Base-by-base conservation (phyloP, 30 jellyfish, hydroid and myxozoan species). In the Mastigias papua region DNA sequence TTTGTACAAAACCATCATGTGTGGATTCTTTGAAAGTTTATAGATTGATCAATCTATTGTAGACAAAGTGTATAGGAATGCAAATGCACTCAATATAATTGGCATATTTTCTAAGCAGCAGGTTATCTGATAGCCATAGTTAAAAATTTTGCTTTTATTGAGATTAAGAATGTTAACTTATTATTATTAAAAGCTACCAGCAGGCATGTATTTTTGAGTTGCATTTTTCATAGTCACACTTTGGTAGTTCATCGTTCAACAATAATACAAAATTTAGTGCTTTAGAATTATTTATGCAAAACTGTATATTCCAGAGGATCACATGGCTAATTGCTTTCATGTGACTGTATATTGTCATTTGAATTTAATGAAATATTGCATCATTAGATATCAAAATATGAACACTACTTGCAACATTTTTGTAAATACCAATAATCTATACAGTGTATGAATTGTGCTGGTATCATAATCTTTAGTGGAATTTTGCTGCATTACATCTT, bases 361-460 rank as follows among this genome's bases (percentile, higher is more conserved):
- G 74, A 63, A 63, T 63, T 63, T 1, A 63, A 63, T 63, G 74
- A 63, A 63, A 63, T 63, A 63, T 22, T 63, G 23, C 23, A 26
- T 63, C 37, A 27, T n/a, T 7, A 27, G 42, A 19, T 63, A 10
- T 8, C 74, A 10, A 10, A 63, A 22, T 22, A 22, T 63, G 7
- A 51, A 4, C 1, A 22, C 23, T 63, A 23, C 23, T 27, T 9
- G 21, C 26, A 27, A 22, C 42, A 63, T 63, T 57, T 9, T 63
- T 75, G 86, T 75, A 75, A 19, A 75, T 75, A 75, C 33, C 63
- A 75, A 33, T 62, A 48, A 69, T 35, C 48, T 75, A 74, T 75
- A 78, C 42, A 34, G 51, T 29, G 71, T 34, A 17, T 2, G n/a
- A 63, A 78, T 65, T 74, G 73, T 29, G 71, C 73, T 48, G 74